Percentiles rank a stretch among this genome's conserved stretches.
phyloP scores from a whole-genome alignment of 2,797 vertebrate genomes.

The Gambusia yucatana region DNA sequence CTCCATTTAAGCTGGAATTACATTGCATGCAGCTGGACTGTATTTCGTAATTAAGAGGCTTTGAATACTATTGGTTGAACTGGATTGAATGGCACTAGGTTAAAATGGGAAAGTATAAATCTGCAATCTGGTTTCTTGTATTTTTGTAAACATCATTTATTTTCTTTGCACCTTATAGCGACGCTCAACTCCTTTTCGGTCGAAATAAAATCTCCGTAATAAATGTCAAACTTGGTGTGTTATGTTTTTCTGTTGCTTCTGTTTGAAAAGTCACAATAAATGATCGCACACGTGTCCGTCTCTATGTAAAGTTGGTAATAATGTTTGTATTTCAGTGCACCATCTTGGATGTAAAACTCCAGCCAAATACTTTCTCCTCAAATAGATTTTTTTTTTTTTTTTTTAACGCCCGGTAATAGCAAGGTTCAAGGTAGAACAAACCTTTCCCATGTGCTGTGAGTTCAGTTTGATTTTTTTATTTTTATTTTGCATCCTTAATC shows the following conservation, averaged over 20 bases:
- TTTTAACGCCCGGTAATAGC: not conserved
- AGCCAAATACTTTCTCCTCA: slow-evolving; percentile 25
- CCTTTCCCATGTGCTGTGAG: not conserved
- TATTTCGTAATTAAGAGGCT: not conserved
- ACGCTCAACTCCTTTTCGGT: not conserved
- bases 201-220: not conserved
- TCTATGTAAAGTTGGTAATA: slow-evolving; percentile 22
- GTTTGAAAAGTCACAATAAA: slow-evolving; percentile 38
- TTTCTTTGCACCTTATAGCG: not conserved
- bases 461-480: not conserved
- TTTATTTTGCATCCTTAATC: slow-evolving; percentile 42
- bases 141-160: not conserved
- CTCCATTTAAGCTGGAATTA: not conserved
- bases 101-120: not conserved
- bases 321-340: not conserved
- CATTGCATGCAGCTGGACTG: not conserved
- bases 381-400: slow-evolving; percentile 29
- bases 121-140: not conserved
- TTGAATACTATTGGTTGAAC: not conserved
- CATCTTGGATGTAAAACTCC: not conserved
- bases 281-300: slow-evolving; percentile 20
- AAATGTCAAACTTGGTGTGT: not conserved
- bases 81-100: not conserved
- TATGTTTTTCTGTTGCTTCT: not conserved
- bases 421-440: not conserved